Evolutionary conservation across 2,888 invertebrate genomes (phyloP).

Genomic region (Stenotaenia linearis): DNA sequence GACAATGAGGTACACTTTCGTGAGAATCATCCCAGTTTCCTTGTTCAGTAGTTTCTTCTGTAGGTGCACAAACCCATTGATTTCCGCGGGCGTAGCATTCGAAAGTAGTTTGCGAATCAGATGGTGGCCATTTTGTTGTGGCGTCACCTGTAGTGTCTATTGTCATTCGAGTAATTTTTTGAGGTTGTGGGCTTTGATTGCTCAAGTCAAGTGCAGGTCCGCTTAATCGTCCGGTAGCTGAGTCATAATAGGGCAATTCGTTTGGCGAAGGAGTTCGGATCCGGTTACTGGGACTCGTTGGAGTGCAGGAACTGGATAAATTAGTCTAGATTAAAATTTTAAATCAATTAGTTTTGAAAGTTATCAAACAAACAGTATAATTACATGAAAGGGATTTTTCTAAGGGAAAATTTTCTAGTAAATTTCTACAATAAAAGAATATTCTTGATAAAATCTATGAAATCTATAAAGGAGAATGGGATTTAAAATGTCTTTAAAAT

Average conservation of each 20-base stretch:
- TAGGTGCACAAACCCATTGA: neutral
- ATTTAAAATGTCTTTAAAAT: too few relatives aligned
- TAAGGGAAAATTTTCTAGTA: too few relatives aligned
- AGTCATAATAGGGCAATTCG: neutral
- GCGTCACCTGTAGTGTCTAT: neutral
- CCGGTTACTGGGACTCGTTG: neutral
- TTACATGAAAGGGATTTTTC: too few relatives aligned
- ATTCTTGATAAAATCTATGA: too few relatives aligned
- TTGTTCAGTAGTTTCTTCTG: neutral
- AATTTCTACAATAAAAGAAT: too few relatives aligned
- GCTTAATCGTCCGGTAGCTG: neutral
- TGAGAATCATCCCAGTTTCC: neutral
- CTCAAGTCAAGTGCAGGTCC: neutral
- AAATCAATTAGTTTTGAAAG: too few relatives aligned
- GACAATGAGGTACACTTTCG: conserved; percentile 3
- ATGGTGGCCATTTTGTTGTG: neutral
- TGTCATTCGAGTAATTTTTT: neutral
- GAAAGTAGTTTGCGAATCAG: neutral
- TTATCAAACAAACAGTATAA: too few relatives aligned
- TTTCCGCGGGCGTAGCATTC: neutral
- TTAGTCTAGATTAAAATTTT: neutral
- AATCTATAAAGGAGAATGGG: too few relatives aligned
- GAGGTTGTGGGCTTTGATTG: neutral
- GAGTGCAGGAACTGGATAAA: neutral
- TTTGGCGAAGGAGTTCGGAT: neutral